Evolutionary conservation across 1,140 invertebrate genomes (phyloP).

Genomic region (Cylas formicarius): DNA sequence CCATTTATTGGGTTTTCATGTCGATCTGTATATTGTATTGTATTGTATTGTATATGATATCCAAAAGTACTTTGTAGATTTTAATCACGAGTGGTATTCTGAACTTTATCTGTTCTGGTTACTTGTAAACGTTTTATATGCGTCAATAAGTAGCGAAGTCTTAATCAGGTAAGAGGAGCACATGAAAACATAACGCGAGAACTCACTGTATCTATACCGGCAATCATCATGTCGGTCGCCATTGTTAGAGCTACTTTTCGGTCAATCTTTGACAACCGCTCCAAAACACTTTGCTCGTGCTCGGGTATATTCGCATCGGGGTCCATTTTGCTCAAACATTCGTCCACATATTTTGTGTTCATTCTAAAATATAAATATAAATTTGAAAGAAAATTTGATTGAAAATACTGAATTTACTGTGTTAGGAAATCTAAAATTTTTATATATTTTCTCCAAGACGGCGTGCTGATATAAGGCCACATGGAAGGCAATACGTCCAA

Average conservation of each 20-base stretch:
- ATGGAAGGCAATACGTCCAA: slow-evolving; percentile 55
- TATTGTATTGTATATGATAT: neutral
- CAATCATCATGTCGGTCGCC: slow-evolving; percentile 65
- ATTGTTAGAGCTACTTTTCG: slow-evolving; percentile 53
- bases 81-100: slow-evolving; percentile 1
- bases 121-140: too few relatives aligned
- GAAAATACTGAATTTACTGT: slow-evolving; percentile 1
- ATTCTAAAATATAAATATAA: slow-evolving; percentile 14
- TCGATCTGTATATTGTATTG: too few relatives aligned
- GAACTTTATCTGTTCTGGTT: too few relatives aligned
- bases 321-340: slow-evolving; percentile 39
- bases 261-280: slow-evolving; percentile 48
- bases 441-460: slow-evolving; percentile 36
- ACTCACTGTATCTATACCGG: slow-evolving; percentile 67
- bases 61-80: neutral
- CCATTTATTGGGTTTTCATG: too few relatives aligned
- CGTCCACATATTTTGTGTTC: slow-evolving; percentile 36
- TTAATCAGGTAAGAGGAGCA: too few relatives aligned
- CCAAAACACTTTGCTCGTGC: slow-evolving; percentile 46
- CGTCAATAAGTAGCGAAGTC: too few relatives aligned
- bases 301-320: slow-evolving; percentile 27
- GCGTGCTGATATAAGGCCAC: slow-evolving; percentile 55
- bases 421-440: slow-evolving; percentile 28
- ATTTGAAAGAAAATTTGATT: neutral
- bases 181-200: too few relatives aligned